Conservation (phyloP, 2,797 vertebrate species). For the Gorsachius magnificus region DNA sequence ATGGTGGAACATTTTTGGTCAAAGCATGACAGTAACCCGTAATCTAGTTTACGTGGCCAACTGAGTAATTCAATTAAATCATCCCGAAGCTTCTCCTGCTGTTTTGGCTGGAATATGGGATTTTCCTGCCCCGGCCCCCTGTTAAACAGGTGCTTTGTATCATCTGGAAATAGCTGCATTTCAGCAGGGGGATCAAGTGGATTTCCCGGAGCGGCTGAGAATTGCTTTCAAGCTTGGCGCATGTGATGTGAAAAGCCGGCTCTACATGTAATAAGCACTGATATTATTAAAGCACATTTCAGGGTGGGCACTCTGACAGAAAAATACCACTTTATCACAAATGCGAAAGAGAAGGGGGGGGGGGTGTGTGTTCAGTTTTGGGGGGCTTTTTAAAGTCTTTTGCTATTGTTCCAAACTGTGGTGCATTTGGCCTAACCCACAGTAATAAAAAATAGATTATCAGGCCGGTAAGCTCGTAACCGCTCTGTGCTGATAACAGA, state of each 20-base stretch:
- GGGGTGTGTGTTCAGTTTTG: neutral
- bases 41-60: neutral
- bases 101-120: neutral
- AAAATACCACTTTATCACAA: neutral
- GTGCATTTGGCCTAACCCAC: neutral
- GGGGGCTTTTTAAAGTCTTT: neutral
- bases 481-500: neutral
- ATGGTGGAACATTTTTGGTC: neutral
- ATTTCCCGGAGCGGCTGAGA: neutral
- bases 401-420: neutral
- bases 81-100: neutral
- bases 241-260: neutral
- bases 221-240: conserved; percentile 30
- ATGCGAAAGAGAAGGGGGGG: neutral
- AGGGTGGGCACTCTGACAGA: neutral
- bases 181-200: conserved; percentile 6
- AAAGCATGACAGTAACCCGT: fast-evolving
- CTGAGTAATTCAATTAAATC: neutral
- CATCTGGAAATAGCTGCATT: conserved; percentile 36
- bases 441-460: neutral
- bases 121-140: neutral
- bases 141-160: conserved; percentile 27
- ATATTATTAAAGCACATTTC: neutral
- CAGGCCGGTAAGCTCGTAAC: neutral
- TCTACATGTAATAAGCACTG: neutral